phyloP scores from a whole-genome alignment of 2,797 vertebrate species.

The Tangara arthus region DNA sequence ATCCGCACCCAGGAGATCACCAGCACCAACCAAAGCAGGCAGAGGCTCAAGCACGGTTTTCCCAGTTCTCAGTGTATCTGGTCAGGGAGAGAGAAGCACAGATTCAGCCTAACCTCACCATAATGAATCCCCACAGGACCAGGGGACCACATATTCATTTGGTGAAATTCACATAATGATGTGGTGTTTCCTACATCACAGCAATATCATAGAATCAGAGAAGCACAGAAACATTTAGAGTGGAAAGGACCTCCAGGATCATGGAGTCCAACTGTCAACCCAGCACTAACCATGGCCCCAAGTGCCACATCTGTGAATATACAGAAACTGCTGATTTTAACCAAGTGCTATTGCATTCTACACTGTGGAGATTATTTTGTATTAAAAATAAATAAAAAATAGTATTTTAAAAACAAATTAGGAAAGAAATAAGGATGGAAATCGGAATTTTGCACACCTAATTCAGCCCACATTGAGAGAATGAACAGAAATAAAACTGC shows the following conservation, averaged over 20 bases:
- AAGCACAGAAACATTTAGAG: neutral
- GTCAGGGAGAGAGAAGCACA: neutral
- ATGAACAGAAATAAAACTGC: neutral
- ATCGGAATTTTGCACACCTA: neutral
- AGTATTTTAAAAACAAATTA: neutral
- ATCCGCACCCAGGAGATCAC: neutral
- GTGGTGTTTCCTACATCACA: neutral
- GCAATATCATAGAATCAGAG: neutral
- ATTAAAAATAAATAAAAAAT: neutral
- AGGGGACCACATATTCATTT: neutral
- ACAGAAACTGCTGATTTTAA: neutral
- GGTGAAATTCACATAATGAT: neutral
- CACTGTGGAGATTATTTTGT: neutral
- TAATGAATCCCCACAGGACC: neutral
- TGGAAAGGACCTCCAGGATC: neutral
- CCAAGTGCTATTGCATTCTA: neutral
- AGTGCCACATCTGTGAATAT: neutral
- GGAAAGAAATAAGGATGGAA: neutral
- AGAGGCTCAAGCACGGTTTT: neutral
- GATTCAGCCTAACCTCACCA: neutral
- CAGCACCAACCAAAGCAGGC: neutral
- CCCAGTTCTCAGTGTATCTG: neutral
- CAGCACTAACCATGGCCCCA: neutral
- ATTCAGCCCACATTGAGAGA: neutral
- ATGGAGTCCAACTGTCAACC: neutral